Conservation (phyloP, 1,140 invertebrate genomes). For the Zaprionus kolodkinae region DNA sequence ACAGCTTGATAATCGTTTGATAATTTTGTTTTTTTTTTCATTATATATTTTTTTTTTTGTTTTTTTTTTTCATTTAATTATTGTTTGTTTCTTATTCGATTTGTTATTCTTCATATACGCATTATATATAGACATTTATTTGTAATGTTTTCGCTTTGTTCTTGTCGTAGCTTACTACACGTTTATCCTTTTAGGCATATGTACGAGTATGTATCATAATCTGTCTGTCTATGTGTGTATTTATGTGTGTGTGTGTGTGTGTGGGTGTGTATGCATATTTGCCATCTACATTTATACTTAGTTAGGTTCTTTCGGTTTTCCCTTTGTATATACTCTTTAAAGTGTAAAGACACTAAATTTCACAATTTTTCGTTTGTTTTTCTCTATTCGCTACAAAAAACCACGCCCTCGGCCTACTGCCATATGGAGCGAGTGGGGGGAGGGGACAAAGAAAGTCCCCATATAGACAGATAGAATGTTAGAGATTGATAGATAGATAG, state of each 20-base stretch:
- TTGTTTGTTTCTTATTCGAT: slow-evolving; percentile 20
- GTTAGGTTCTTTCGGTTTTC: slow-evolving; percentile 53
- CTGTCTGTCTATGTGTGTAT: slow-evolving; percentile 18
- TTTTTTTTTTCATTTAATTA: slow-evolving; percentile 29
- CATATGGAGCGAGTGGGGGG: slow-evolving; percentile 11
- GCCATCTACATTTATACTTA: slow-evolving; percentile 47
- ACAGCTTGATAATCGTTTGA: slow-evolving; percentile 32
- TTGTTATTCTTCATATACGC: slow-evolving; percentile 68
- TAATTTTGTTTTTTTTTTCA: slow-evolving; percentile 60
- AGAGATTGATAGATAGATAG: slow-evolving; percentile 12
- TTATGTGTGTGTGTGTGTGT: slow-evolving; percentile 23
- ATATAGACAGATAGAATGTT: background rate
- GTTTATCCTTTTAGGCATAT: slow-evolving; percentile 80
- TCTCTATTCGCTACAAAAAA: slow-evolving; percentile 62
- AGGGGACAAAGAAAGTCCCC: background rate
- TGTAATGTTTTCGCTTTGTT: slow-evolving; percentile 62
- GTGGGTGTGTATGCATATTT: slow-evolving; percentile 35
- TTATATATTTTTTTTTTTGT: slow-evolving; percentile 25
- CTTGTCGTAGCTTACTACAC: slow-evolving; percentile 92
- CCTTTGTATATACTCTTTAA: slow-evolving; percentile 75
- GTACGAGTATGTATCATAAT: slow-evolving; percentile 69
- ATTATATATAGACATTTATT: slow-evolving; percentile 76
- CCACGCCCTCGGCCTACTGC: slow-evolving; percentile 10
- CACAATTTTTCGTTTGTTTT: slow-evolving; percentile 79
- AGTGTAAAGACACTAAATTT: slow-evolving; percentile 83